These are phyloP conservation scores for Ferrisia virgata DNA, from an alignment of 2,888 invertebrate species.

Conservation along the genomic window DNA sequence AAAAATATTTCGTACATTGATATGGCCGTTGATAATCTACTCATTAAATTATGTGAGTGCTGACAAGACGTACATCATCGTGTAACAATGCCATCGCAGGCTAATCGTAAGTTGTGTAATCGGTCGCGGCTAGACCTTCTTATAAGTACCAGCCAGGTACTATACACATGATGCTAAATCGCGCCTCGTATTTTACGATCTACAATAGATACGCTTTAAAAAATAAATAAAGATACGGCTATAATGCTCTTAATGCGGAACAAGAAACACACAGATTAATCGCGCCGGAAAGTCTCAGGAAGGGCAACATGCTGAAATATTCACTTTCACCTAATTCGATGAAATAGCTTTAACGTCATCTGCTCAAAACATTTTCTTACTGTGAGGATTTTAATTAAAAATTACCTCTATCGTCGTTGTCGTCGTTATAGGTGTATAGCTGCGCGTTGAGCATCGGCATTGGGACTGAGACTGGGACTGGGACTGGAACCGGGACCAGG, in stretches of 20 bases:
- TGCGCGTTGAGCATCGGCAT: too few relatives aligned
- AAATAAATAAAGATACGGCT: slow-evolving; percentile 28
- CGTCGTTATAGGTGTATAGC: not conserved
- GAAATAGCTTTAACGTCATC: slow-evolving; percentile 22
- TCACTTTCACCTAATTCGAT: slow-evolving; percentile 38
- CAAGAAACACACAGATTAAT: slow-evolving; percentile 27
- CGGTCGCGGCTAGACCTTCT: slow-evolving; percentile 7
- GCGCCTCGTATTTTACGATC: slow-evolving; percentile 25
- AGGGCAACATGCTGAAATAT: slow-evolving; percentile 29
- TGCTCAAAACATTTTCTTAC: slow-evolving; percentile 21
- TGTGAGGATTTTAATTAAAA: not conserved
- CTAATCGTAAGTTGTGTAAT: slow-evolving; percentile 1
- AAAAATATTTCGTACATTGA: too few relatives aligned
- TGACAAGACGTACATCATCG: not conserved
- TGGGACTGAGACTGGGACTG: too few relatives aligned
- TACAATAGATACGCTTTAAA: slow-evolving; percentile 21
- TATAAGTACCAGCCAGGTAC: not conserved
- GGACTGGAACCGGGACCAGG: too few relatives aligned
- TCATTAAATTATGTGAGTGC: not conserved
- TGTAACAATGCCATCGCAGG: not conserved
- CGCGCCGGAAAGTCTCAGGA: slow-evolving; percentile 11
- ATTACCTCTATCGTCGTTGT: not conserved
- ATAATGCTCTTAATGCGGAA: slow-evolving; percentile 32
- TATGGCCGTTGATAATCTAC: not conserved
- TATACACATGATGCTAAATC: not conserved